A percentile compares a stretch with the other conserved stretches of the same genome.
Conservation (phyloP, 2,888 invertebrate species). For the Stenodema calcarata region DNA sequence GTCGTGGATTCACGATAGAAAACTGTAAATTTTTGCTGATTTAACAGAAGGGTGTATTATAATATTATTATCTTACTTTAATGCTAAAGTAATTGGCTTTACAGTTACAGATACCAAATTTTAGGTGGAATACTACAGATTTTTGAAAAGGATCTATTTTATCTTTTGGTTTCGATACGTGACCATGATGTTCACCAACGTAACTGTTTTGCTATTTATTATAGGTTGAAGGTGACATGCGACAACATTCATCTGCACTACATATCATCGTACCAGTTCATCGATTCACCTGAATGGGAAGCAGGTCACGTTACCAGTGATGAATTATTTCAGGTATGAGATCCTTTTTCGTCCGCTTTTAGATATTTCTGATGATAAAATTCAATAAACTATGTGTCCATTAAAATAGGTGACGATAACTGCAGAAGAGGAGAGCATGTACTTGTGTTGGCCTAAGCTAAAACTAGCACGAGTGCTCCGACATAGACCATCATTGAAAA, state of each 20-base stretch:
- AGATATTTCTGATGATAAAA: too few relatives aligned
- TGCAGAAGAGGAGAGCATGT: slow-evolving; percentile 78
- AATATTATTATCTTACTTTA: too few relatives aligned
- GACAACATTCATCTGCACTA: slow-evolving; percentile 83
- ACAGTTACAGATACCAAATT: too few relatives aligned
- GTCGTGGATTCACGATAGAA: too few relatives aligned
- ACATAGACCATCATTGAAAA: slow-evolving; percentile 75
- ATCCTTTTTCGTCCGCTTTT: background rate
- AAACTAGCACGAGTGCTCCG: slow-evolving; percentile 76
- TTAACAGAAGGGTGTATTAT: too few relatives aligned
- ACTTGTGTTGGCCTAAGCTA: slow-evolving; percentile 81
- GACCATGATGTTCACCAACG: too few relatives aligned
- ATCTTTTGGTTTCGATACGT: too few relatives aligned
- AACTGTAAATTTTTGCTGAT: too few relatives aligned
- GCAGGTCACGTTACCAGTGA: slow-evolving; percentile 79
- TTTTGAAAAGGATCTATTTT: too few relatives aligned
- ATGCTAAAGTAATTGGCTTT: too few relatives aligned
- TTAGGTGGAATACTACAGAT: too few relatives aligned
- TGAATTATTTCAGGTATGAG: slow-evolving; percentile 75
- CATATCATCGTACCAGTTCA: slow-evolving; percentile 81
- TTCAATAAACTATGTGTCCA: background rate
- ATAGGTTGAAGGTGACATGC: slow-evolving; percentile 80
- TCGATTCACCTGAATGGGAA: slow-evolving; percentile 91
- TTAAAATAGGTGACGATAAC: slow-evolving; percentile 72
- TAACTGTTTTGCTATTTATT: too few relatives aligned